Percentiles rank a stretch among this genome's conserved stretches.
These are phyloP conservation scores for Piaya cayana DNA, from an alignment of 2,113 vertebrate species.

Conservation along the genomic window DNA sequence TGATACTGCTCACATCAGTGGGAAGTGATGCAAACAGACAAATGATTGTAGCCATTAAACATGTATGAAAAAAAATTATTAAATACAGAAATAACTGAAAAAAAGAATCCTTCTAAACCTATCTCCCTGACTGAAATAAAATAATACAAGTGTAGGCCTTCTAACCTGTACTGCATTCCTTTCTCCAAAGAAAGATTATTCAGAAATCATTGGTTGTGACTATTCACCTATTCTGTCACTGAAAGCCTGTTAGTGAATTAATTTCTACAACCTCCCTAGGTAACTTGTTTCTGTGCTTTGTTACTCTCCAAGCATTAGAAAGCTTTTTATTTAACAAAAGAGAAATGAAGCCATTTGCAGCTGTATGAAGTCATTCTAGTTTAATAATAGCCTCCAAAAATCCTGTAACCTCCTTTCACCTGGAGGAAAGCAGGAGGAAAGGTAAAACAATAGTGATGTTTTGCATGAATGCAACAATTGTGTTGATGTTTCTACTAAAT, in stretches of 20 bases:
- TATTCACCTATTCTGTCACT: background rate
- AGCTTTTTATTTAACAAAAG: slow-evolving; percentile 3
- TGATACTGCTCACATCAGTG: background rate
- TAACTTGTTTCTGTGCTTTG: background rate
- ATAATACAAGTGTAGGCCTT: background rate
- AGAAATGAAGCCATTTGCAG: background rate
- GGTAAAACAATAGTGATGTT: slow-evolving; percentile 43
- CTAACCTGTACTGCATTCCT: background rate
- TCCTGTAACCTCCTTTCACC: slow-evolving; percentile 9
- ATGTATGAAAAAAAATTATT: background rate
- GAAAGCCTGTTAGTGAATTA: background rate
- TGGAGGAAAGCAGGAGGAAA: slow-evolving; percentile 40
- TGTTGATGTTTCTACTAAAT: background rate
- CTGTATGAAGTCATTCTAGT: background rate
- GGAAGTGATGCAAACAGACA: background rate
- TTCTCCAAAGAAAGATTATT: background rate
- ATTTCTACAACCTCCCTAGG: background rate
- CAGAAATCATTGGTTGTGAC: background rate
- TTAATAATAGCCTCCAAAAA: background rate
- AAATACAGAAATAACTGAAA: background rate
- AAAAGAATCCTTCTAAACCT: background rate
- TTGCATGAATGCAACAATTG: background rate
- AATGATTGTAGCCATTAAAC: background rate
- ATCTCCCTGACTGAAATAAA: background rate
- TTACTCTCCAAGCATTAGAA: background rate